Conservation (phyloP, 2,797 vertebrate genomes). For the Phylloscopus collybita region DNA sequence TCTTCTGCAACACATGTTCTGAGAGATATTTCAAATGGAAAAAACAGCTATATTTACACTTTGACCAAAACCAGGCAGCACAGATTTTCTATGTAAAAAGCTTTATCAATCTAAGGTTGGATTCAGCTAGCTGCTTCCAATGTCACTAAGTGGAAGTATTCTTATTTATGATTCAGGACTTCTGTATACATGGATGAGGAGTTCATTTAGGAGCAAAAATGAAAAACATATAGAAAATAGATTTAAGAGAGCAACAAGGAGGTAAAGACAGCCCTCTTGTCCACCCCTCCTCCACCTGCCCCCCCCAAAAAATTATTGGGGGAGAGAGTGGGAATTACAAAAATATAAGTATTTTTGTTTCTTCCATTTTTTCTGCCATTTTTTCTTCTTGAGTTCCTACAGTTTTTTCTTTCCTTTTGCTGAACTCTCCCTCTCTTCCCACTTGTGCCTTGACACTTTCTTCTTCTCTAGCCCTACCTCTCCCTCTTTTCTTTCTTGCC, state of each 20-base stretch:
- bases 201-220: background rate
- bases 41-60: background rate
- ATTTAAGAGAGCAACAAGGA: background rate
- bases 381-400: background rate
- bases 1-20: background rate
- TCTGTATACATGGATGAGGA: background rate
- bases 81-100: background rate
- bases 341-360: background rate
- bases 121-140: background rate
- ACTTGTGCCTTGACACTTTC: background rate
- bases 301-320: fast-evolving
- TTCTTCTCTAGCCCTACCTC: background rate
- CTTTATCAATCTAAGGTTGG: background rate
- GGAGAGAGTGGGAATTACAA: background rate
- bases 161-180: background rate
- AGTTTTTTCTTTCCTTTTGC: background rate
- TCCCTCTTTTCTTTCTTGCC: too few relatives aligned
- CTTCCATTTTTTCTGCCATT: fast-evolving
- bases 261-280: background rate
- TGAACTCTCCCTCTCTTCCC: background rate
- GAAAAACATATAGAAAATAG: background rate
- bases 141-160: background rate
- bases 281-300: too few relatives aligned
- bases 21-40: background rate
- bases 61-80: background rate